phyloP scores from a whole-genome alignment of 2,888 invertebrate species.

The Thymelicus acteon region DNA sequence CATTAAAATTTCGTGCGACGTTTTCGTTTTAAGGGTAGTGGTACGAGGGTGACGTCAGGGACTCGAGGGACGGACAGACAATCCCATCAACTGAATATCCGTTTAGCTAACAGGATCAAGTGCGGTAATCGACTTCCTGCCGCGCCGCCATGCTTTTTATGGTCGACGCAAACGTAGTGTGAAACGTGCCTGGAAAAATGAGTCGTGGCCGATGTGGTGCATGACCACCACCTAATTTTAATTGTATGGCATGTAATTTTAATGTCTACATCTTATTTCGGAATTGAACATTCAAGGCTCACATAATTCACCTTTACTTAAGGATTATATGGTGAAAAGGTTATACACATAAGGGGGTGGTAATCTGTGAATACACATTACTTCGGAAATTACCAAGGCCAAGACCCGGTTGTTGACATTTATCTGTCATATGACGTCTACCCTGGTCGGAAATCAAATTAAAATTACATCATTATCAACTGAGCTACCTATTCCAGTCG shows the following conservation, averaged over 20 bases:
- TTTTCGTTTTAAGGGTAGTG: slow-evolving; percentile 21
- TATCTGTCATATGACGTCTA: no score
- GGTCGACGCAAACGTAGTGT: slow-evolving; percentile 46
- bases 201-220: background rate
- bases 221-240: background rate
- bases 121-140: slow-evolving; percentile 64
- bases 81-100: slow-evolving; percentile 67
- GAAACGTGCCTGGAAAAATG: slow-evolving; percentile 49
- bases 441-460: no score
- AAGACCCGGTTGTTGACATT: no score
- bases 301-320: no score
- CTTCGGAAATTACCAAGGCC: no score
- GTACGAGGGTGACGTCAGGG: background rate
- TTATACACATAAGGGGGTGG: no score
- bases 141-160: slow-evolving; percentile 53
- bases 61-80: slow-evolving; percentile 56
- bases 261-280: background rate
- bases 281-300: no score
- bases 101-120: slow-evolving; percentile 76
- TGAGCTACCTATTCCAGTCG: no score
- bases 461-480: no score
- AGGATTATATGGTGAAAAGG: no score
- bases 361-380: no score
- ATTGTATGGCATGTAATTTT: background rate
- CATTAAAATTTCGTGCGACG: slow-evolving; percentile 32